These are phyloP conservation scores for Caenorhabditis tropicalis DNA, from an alignment of 1,140 invertebrate genomes.

Conservation along the genomic window DNA sequence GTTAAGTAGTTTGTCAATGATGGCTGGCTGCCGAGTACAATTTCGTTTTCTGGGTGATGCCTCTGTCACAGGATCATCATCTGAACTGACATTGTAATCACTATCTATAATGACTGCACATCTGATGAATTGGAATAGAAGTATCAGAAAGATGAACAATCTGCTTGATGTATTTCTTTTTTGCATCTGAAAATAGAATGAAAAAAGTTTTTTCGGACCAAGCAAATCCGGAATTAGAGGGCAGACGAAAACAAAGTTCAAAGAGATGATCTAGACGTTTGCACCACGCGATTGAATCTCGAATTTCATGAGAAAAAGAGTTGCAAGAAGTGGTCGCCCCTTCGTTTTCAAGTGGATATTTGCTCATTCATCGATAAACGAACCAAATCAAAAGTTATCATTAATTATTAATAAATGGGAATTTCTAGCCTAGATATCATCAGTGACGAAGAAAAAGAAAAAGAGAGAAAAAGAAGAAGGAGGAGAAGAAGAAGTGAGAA, in stretches of 20 bases:
- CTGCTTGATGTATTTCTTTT: constrained; percentile 6
- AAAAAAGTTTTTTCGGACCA: background rate
- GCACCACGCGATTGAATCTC: background rate
- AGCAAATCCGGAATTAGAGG: background rate
- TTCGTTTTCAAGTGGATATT: background rate
- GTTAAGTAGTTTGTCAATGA: constrained; percentile 69
- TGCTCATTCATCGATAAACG: constrained; percentile 16
- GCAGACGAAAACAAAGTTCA: background rate
- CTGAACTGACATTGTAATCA: constrained; percentile 44
- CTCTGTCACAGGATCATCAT: constrained; percentile 39
- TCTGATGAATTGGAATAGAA: constrained; percentile 40
- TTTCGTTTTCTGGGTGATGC: constrained; percentile 51
- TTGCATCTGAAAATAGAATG: background rate
- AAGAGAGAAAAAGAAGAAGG: background rate
- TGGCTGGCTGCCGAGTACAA: constrained; percentile 63
- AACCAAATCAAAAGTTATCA: constrained; percentile 38
- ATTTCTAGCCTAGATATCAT: background rate
- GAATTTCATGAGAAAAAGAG: constrained; percentile 1
- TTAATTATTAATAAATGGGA: constrained; percentile 24
- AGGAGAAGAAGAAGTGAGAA: background rate
- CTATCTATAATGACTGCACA: constrained; percentile 31
- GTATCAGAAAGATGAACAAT: constrained; percentile 20
- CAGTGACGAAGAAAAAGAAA: background rate
- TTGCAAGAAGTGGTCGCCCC: background rate
- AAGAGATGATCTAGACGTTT: background rate